Evolutionary conservation across 2,888 invertebrate species (phyloP), one percentile per base, ranked within the genome.

Genomic region (Thalpophila matura): DNA sequence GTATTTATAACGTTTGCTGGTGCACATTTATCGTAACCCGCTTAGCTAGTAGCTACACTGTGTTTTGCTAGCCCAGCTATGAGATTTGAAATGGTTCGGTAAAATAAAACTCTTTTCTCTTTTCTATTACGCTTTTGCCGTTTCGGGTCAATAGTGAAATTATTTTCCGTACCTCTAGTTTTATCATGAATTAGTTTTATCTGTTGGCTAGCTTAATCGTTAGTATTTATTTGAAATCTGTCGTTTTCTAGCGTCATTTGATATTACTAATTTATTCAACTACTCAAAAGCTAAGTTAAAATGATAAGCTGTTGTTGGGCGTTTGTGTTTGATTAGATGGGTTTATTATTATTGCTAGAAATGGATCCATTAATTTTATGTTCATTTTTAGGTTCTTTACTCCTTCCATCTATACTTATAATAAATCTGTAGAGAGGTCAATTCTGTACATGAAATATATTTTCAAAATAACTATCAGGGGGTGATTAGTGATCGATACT

Each of bases 1-100:
- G 51, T 50, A 60, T 73, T 67, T 59, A 67, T 60, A 55, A 51
- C 54, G 38, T 68, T 68, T 46, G 40, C 40, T 47, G 35, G 42
- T 58, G 29, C 55, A 62, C 38, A 29, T 51, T 62, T 59, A 63
- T 55, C 42, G 68, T 55, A 73, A 58, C 54, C 38, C 24, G 55
- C 66, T 70, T 62, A 62, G n/a, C 51, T 43, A 43, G 51, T 51
- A 37, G 38, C 46, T 49, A 58, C 47, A 38, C 46, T 51, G 40
- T 54, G 62, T 58, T 67, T 46, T 51, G 20, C 37, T 31, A 50
- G 29, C 37, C 50, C 16, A 16, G 43, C 60, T 45, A 72, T 54
- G 49, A 47, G 62, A 54, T 46, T 73, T 37, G 37, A 63, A 73
- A 73, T 37, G 20, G 22, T 55, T 53, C 22, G 18, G 54, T 38